Base-by-base conservation (phyloP, 2,797 vertebrate genomes). In the Pantherophis vulpinus region DNA sequence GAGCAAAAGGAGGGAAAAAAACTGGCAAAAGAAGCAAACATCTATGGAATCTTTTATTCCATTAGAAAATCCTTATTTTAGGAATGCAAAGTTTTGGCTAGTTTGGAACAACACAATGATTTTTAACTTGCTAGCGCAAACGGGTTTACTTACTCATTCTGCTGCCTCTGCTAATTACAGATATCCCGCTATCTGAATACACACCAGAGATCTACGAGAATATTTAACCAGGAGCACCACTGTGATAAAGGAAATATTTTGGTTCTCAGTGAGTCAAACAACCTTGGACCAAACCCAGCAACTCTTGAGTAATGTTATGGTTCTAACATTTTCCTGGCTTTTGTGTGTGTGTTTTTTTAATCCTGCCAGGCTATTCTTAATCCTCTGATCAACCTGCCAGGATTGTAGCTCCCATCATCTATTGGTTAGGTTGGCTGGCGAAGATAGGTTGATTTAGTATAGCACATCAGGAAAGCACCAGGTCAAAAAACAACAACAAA, bases 121-220 rank as follows among this genome's bases (percentile, higher is more conserved):
- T 83, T 54, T 32, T 55, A 54, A 47, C 20, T 47, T 23, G 20
- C 4, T n/a, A 51, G 37, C 10, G 8, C 14, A 11, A 58, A 6
- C 0, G 9, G 2, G 10, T 54, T 54, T 54, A 54, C 54, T 74
- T 87, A 74, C 20, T 91, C 61, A 91, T 91, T 2, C 83, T 27
- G 32, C 42, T 60, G 4, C 13, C 1, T 56, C 51, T 93, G 25
- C 8, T 18, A 66, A 4, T 90, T 88, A 51, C 92, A 93, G 92
- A 70, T 74, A 23, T 74, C 20, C 87, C 92, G 12, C 66, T 74
- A 29, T 60, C 61, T 32, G 86, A 60, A 20, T 74, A 70, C 55
- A 54, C 23, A 14, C 12, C 74, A 14, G 79, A 90, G 55, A 51
- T 93, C 6, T 93, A 93, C 54, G 89, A 91, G 92, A 93, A 93